Percentiles rank a stretch among this genome's conserved stretches.
Conservation (phyloP, 2,797 vertebrate species). For the Poecile montanus region DNA sequence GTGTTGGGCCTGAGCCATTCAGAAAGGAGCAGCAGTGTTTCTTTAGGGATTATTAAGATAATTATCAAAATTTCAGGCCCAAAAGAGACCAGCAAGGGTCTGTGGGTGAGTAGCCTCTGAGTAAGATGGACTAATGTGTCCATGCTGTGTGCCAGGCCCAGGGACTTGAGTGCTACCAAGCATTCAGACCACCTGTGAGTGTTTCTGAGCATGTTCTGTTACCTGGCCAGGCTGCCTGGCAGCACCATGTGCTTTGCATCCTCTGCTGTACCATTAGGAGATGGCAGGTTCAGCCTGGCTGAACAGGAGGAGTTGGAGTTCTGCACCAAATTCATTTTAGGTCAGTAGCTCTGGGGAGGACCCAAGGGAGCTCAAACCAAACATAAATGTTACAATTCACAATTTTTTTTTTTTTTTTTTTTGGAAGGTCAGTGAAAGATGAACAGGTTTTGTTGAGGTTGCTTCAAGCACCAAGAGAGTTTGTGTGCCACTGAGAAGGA, state of each 20-base stretch:
- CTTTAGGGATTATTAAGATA: neutral
- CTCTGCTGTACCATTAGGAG: neutral
- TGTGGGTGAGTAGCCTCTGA: neutral
- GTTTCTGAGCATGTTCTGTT: neutral
- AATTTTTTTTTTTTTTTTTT: too few relatives aligned
- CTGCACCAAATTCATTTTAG: neutral
- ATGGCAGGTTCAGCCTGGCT: neutral
- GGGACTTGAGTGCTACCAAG: neutral
- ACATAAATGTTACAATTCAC: neutral
- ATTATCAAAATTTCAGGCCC: neutral
- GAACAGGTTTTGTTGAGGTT: neutral
- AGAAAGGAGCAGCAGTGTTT: neutral
- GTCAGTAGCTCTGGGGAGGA: neutral
- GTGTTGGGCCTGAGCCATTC: neutral
- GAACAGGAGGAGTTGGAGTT: rapidly evolving
- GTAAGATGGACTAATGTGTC: neutral
- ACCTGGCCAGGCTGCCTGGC: neutral
- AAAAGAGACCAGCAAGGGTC: neutral
- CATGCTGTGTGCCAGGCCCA: neutral
- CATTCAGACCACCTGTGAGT: neutral
- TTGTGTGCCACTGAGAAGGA: neutral
- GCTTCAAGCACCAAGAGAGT: neutral
- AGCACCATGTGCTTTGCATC: rapidly evolving
- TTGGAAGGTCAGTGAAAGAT: neutral
- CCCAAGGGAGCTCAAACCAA: neutral